Evolutionary conservation across 2,888 invertebrate genomes (phyloP).

Genomic region (Dascillus cervinus): DNA sequence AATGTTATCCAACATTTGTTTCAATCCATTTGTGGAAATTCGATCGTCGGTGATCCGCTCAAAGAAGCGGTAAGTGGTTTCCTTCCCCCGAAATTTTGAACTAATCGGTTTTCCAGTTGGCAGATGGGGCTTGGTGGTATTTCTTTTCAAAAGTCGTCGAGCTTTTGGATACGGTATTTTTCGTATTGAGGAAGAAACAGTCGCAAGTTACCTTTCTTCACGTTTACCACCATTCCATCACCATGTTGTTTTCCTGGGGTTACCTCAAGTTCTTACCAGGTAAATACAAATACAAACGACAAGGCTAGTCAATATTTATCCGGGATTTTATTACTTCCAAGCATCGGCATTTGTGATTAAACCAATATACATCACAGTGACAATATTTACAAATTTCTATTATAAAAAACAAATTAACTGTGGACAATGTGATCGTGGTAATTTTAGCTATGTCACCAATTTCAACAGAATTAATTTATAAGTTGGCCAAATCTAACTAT

Average conservation of each 20-base stretch:
- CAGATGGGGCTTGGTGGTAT: conserved; percentile 67
- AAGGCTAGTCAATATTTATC: no score
- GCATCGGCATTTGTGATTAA: no score
- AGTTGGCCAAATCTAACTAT: no score
- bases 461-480: no score
- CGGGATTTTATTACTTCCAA: no score
- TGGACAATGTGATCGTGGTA: no score
- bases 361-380: no score
- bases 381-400: no score
- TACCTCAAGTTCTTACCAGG: conserved; percentile 72
- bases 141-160: conserved; percentile 73
- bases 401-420: no score
- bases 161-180: conserved; percentile 76
- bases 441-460: no score
- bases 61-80: conserved; percentile 16
- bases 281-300: no score
- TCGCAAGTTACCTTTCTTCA: conserved; percentile 83
- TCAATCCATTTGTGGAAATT: conserved; percentile 14
- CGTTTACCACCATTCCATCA: conserved; percentile 79
- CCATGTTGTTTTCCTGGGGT: conserved; percentile 73
- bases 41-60: conserved; percentile 8
- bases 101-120: conserved; percentile 42
- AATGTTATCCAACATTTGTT: conserved; percentile 5
- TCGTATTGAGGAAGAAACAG: conserved; percentile 83
- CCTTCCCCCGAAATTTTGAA: background rate